These are phyloP conservation scores for Pangasius macronema DNA, from an alignment of 2,797 vertebrate species.

Conservation along the genomic window DNA sequence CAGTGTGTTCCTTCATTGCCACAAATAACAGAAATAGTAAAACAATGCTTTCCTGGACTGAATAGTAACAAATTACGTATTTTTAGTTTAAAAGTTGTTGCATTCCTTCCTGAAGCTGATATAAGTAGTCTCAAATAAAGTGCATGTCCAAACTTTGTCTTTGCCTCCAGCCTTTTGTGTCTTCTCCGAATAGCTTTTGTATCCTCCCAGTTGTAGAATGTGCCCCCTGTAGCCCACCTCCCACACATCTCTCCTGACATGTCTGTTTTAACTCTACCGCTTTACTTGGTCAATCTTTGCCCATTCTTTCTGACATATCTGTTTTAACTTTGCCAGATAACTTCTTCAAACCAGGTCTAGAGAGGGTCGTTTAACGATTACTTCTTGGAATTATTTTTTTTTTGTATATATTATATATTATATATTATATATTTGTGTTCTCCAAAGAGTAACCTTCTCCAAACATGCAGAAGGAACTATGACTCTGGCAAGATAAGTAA, in stretches of 20 bases:
- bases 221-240: not conserved
- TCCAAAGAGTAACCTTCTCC: not conserved
- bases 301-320: not conserved
- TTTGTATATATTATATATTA: too few species aligned
- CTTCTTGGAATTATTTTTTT: too few species aligned
- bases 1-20: not conserved
- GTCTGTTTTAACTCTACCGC: not conserved
- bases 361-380: not conserved
- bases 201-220: not conserved
- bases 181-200: not conserved
- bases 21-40: not conserved
- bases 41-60: too few species aligned
- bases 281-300: not conserved
- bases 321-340: not conserved
- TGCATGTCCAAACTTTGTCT: not conserved
- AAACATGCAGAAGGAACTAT: not conserved
- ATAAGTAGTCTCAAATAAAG: not conserved
- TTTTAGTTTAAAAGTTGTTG: not conserved
- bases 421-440: not conserved
- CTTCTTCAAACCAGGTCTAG: not conserved
- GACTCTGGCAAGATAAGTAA: not conserved
- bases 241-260: constrained; percentile 3
- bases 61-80: not conserved
- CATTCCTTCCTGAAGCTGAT: not conserved
- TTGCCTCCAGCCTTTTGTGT: constrained; percentile 6